phyloP scores from a whole-genome alignment of 2,888 invertebrate genomes.

The Pterostichus madidus region DNA sequence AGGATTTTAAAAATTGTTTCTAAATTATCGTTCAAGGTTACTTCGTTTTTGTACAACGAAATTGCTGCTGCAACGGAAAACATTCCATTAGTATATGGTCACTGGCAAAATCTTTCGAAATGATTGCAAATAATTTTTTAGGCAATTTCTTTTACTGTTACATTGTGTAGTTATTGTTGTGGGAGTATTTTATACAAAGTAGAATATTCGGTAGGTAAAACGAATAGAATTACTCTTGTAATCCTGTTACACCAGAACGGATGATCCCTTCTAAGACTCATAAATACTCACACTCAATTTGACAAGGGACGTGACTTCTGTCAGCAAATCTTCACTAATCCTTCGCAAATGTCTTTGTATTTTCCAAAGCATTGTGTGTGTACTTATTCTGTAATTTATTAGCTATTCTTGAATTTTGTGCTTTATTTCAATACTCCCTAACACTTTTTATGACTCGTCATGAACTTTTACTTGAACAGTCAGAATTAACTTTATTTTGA shows the following conservation, averaged over 20 bases:
- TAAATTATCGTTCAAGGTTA: constrained; percentile 54
- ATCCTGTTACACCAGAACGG: constrained; percentile 57
- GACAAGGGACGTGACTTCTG: constrained; percentile 65
- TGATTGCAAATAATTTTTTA: neutral
- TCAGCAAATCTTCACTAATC: constrained; percentile 64
- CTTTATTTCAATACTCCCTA: no score
- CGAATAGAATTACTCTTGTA: constrained; percentile 49
- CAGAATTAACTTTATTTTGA: no score
- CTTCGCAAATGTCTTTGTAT: constrained; percentile 55
- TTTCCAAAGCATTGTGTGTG: constrained; percentile 10
- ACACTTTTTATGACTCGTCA: no score
- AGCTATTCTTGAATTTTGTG: no score
- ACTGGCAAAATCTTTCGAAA: neutral
- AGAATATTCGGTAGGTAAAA: constrained; percentile 23
- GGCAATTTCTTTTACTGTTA: neutral
- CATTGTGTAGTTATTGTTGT: neutral
- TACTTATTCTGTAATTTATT: no score
- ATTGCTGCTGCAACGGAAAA: neutral
- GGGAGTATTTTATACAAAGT: constrained; percentile 9
- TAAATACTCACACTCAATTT: constrained; percentile 65
- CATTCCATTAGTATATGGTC: constrained; percentile 10
- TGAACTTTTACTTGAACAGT: no score
- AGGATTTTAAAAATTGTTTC: constrained; percentile 57
- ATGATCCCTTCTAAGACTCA: constrained; percentile 59
- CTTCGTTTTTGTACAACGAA: neutral